Evolutionary conservation across 2,797 vertebrate species (phyloP), one percentile per base, ranked within the genome.

Genomic region (Alectoris magna): DNA sequence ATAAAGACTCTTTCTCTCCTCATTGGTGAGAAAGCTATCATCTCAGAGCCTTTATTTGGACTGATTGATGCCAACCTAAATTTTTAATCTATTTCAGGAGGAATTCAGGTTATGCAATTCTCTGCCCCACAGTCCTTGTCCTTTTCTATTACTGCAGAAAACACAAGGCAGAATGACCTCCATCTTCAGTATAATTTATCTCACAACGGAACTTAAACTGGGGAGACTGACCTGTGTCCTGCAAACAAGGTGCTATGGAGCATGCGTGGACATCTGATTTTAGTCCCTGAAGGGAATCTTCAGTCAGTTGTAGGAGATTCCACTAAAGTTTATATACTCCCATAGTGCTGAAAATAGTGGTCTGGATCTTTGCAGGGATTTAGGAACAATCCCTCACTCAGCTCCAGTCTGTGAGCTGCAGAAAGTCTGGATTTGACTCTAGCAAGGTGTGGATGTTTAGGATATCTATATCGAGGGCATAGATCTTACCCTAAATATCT

Each of bases 91-190:
- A 14, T 68, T 76, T 87, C 36, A 74, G 31, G 21, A 56, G 18
- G n/a, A 63, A 63, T 73, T 84, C n/a, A 66, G 8, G 13, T 56
- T 76, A 46, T n/a, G 21, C 31, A 82, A 46, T 51, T 92, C 26
- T 24, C 9, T 75, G 90, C 39, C 58, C 46, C 63, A 8, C 22
- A 48, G 12, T 17, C 60, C 11, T 88, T 94, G 59, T 96, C 26
- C 64, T 80, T 90, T 78, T 82, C 31, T 76, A 6, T 87, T 90
- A 51, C 66, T 87, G 11, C 29, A 43, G n/a, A 55, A 36, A 56
- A 60, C 31, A 80, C 63, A 91, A 84, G 71, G 29, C 34, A 39
- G 94, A 69, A 22, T 58, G 23, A 84, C 41, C 44, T 91, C 74
- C 81, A 21, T 43, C 31, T 60, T 88, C 41, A 93, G 38, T 88